A percentile compares a stretch with the other conserved stretches of the same genome.
These are phyloP conservation scores for Centroberyx gerrardi DNA, from an alignment of 2,797 vertebrate species.

Conservation along the genomic window DNA sequence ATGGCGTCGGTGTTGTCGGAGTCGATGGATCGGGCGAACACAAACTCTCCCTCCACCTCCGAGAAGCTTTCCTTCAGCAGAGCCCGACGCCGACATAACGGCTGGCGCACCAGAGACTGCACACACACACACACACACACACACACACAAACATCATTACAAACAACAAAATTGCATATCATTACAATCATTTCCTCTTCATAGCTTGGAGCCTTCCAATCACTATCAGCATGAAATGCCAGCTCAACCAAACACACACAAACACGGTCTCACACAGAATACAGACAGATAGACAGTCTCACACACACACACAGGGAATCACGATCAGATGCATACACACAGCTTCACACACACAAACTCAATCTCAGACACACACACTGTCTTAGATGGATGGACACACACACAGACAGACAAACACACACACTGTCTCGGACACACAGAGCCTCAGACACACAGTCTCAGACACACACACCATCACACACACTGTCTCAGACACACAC, in stretches of 20 bases:
- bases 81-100: conserved; percentile 87
- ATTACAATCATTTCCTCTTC: conserved; percentile 71
- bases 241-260: conserved; percentile 17
- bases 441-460: conserved; percentile 14
- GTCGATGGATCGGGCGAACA: conserved; percentile 91
- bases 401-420: not conserved
- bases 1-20: conserved; percentile 89
- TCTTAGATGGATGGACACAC: not conserved
- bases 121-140: conserved; percentile 44
- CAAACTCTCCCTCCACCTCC: conserved; percentile 92
- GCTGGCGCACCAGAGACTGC: conserved; percentile 91
- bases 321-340: conserved; percentile 13
- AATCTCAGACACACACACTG: conserved; percentile 35
- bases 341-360: conserved; percentile 26
- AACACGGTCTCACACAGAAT: too few relatives aligned
- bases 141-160: conserved; percentile 50
- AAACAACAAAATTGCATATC: conserved; percentile 57
- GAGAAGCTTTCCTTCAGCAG: conserved; percentile 89
- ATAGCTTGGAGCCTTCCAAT: conserved; percentile 56
- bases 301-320: not conserved
- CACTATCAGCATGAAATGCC: conserved; percentile 72
- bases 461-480: conserved; percentile 27
- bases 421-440: not conserved
- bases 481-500: conserved; percentile 29
- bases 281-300: not conserved